Evolutionary conservation across 1,140 invertebrate species (phyloP).

Genomic region (Drosophila varians): DNA sequence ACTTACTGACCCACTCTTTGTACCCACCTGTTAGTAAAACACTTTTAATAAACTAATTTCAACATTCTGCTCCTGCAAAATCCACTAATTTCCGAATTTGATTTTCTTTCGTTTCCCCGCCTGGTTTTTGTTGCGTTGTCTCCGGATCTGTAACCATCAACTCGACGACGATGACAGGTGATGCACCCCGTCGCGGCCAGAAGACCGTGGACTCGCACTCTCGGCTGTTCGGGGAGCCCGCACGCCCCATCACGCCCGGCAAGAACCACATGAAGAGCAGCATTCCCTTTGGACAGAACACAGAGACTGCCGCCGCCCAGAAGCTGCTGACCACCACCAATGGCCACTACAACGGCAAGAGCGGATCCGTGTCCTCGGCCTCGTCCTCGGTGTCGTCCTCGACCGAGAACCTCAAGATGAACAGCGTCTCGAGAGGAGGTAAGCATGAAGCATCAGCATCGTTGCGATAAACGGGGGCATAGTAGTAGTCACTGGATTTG

Average conservation of each 20-base stretch:
- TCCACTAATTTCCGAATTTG: constrained; percentile 41
- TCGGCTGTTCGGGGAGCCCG: constrained; percentile 79
- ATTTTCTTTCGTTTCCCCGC: constrained; percentile 41
- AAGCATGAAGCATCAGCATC: no score
- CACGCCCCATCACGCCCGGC: constrained; percentile 73
- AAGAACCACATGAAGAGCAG: constrained; percentile 83
- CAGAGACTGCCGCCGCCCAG: constrained; percentile 62
- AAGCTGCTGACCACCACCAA: constrained; percentile 65
- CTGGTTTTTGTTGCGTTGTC: constrained; percentile 15
- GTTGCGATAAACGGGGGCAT: neutral
- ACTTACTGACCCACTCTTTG: constrained; percentile 1
- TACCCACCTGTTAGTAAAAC: constrained; percentile 12
- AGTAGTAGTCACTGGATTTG: constrained; percentile 45
- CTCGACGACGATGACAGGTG: constrained; percentile 61
- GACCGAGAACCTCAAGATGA: constrained; percentile 81
- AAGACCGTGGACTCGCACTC: constrained; percentile 77
- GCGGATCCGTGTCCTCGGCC: constrained; percentile 76
- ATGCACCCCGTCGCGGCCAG: constrained; percentile 76
- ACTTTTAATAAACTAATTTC: constrained; percentile 29
- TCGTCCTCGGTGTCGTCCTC: constrained; percentile 81
- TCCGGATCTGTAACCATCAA: constrained; percentile 4
- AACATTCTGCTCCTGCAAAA: constrained; percentile 25
- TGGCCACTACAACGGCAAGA: constrained; percentile 77
- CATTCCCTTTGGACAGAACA: constrained; percentile 80
- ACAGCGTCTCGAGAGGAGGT: constrained; percentile 74